Evolutionary conservation across 2,113 vertebrate genomes (phyloP), one percentile per base, ranked within the genome.

Genomic region (Epinephelus cyanopodus): DNA sequence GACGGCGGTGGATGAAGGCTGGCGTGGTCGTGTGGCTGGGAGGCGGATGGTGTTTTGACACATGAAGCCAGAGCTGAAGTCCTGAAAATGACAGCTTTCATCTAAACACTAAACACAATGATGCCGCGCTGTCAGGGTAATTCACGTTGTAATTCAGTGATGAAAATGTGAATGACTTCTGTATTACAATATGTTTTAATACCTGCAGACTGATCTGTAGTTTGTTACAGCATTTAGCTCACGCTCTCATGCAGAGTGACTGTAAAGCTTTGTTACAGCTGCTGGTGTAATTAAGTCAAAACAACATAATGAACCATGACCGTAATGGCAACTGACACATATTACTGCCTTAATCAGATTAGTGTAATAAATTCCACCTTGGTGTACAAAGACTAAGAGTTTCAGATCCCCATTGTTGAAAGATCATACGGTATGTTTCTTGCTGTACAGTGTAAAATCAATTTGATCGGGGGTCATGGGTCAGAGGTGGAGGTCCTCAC

Each of bases 41-140:
- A 77, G 77, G 79, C 74, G 56, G 73, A 6, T 21, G 53, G 11
- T 74, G 82, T 85, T 90, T 69, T 87, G 88, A 84, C 74, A 78
- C 50, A 10, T 64, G 57, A 19, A 70, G 73, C 14, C 37, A 8
- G 19, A 0, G 0, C 5, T 60, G 50, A 78, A 48, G 74, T 58
- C 21, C 56, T 75, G 61, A 76, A 73, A 78, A 66, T 47, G 79
- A 85, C 71, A 74, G 74, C 74, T 6, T 80, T 74, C 57, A 53
- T 77, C 72, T 27, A 6, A 54, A 50, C 37, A 7, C 54, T 27
- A 2, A 75, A 23, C 53, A 45, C 69, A 39, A 14, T 27, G 25
- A 29, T 0, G 33, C 25, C 3, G 23, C 0, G 11, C 79, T 72
- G 79, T 12, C 64, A 12, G 64, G 25, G 10, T 61, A 17, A 9